These are phyloP conservation scores for Urocyon cinereoargenteus DNA, from an alignment of 2,797 vertebrate genomes.

Conservation along the genomic window DNA sequence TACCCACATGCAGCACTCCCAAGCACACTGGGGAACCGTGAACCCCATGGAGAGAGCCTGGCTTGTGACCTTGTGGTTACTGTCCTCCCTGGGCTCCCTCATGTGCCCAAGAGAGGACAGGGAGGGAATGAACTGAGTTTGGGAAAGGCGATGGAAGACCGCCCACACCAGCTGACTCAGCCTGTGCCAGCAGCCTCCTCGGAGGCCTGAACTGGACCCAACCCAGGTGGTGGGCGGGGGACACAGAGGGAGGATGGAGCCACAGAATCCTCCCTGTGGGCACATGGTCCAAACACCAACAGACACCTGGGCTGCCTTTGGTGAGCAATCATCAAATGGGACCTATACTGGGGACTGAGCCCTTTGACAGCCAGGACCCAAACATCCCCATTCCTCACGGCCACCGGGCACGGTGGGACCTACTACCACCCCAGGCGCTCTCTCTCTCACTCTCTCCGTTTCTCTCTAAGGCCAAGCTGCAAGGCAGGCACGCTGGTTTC, in stretches of 20 bases:
- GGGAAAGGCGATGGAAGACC: neutral
- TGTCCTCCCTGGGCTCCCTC: neutral
- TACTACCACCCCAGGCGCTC: too few species aligned
- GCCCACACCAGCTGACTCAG: slow-evolving; percentile 59
- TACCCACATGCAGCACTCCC: rapidly evolving
- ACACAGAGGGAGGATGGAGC: neutral
- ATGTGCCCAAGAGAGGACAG: neutral
- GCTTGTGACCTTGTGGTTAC: neutral
- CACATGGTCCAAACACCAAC: neutral
- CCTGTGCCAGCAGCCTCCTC: slow-evolving; percentile 49
- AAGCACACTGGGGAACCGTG: too few species aligned
- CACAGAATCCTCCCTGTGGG: neutral
- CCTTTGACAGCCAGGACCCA: too few species aligned
- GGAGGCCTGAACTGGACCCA: slow-evolving; percentile 39
- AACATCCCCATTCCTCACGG: rapidly evolving
- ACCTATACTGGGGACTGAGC: rapidly evolving
- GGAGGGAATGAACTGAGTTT: neutral
- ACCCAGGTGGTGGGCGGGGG: neutral
- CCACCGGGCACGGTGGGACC: neutral
- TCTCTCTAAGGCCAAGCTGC: neutral
- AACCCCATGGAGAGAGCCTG: neutral
- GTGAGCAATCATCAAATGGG: neutral
- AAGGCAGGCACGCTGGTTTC: neutral
- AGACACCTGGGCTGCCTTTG: neutral
- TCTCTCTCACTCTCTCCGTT: neutral